Percentiles rank a stretch among this genome's conserved stretches.
phyloP scores from a whole-genome alignment of 2,888 invertebrate genomes.

The Lasiommata megera region DNA sequence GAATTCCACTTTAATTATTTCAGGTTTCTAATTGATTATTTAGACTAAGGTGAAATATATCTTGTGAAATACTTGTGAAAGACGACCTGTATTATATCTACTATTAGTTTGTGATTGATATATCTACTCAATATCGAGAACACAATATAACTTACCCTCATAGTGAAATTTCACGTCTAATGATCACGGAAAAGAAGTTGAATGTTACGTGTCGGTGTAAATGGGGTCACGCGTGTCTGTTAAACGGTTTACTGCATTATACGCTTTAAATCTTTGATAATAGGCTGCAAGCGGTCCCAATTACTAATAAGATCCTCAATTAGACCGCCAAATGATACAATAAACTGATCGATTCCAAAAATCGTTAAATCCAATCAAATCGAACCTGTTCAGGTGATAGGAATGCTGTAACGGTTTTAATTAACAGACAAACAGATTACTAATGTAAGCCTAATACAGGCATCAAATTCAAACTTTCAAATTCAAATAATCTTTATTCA shows the following conservation, averaged over 20 bases:
- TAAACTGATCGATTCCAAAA: background rate
- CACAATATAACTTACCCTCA: no score
- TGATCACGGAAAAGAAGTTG: background rate
- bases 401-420: background rate
- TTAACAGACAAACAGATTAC: background rate
- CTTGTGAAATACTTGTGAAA: no score
- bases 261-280: slow-evolving; percentile 11
- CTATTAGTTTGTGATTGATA: no score
- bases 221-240: slow-evolving; percentile 1
- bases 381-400: slow-evolving; percentile 2
- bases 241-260: slow-evolving; percentile 10
- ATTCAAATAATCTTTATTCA: no score
- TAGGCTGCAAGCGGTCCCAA: slow-evolving; percentile 13
- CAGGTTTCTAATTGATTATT: no score
- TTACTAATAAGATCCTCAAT: slow-evolving; percentile 13
- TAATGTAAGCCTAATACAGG: no score
- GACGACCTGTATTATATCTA: no score
- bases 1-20: no score
- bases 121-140: no score
- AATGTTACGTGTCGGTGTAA: slow-evolving; percentile 4
- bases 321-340: slow-evolving; percentile 10
- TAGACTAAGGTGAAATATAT: no score
- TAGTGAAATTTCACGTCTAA: no score
- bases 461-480: no score
- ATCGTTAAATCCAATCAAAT: slow-evolving; percentile 9